Conservation (phyloP, 53 echinoderm and acorn worm species). For the Paracentrotus lividus region DNA sequence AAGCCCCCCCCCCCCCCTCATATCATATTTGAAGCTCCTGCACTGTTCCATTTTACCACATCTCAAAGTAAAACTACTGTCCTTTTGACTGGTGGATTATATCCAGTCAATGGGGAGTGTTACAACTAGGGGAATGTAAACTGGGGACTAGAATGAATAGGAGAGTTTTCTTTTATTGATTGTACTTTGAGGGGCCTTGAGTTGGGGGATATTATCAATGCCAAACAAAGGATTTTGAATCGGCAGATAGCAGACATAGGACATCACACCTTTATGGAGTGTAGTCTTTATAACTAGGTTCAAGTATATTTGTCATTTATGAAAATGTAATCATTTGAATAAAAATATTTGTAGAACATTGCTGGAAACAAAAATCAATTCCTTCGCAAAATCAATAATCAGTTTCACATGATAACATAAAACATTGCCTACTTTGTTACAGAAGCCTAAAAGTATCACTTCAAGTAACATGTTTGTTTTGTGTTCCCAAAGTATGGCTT, state of each 20-base stretch:
- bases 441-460: too few relatives aligned
- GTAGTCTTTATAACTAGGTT: neutral
- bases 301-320: too few relatives aligned
- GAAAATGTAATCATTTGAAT: too few relatives aligned
- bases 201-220: neutral
- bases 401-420: too few relatives aligned
- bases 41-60: neutral
- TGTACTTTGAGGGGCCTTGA: neutral
- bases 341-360: too few relatives aligned
- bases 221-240: neutral
- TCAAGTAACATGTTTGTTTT: too few relatives aligned
- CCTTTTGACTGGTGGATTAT: slow-evolving; percentile 13
- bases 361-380: too few relatives aligned
- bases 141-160: neutral
- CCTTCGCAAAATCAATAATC: too few relatives aligned
- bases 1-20: neutral
- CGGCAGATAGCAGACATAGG: neutral
- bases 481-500: too few relatives aligned
- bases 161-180: neutral
- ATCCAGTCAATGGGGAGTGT: slow-evolving; percentile 20
- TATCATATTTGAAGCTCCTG: neutral
- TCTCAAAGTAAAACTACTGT: neutral
- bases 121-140: neutral
- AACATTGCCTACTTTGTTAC: too few relatives aligned
- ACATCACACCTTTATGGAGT: neutral